A percentile compares a stretch with the other conserved stretches of the same genome.
Evolutionary conservation across 1,140 invertebrate species (phyloP).

Genomic region (Tetranychus urticae): DNA sequence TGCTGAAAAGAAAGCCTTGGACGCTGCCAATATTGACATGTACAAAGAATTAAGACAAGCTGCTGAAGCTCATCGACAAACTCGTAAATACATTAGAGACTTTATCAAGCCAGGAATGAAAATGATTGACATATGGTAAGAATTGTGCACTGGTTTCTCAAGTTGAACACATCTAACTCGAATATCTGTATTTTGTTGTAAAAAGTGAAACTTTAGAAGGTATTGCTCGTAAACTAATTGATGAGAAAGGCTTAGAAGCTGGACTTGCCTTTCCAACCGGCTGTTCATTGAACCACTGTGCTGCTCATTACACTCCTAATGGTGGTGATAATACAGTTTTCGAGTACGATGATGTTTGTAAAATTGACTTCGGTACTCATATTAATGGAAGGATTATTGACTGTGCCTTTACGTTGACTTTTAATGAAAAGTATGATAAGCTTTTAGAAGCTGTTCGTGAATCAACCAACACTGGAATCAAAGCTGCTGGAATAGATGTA

Average conservation of each 20-base stretch:
- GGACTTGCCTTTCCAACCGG: constrained; percentile 97
- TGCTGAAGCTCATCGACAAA: constrained; percentile 90
- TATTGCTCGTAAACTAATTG: constrained; percentile 68
- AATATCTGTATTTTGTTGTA: neutral
- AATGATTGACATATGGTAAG: constrained; percentile 87
- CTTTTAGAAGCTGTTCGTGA: constrained; percentile 85
- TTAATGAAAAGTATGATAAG: constrained; percentile 89
- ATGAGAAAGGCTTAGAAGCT: constrained; percentile 81
- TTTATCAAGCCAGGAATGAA: constrained; percentile 97
- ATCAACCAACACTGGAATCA: constrained; percentile 92
- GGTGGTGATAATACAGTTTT: constrained; percentile 87
- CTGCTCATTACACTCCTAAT: constrained; percentile 98
- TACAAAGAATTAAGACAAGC: constrained; percentile 85
- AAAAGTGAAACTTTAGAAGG: constrained; percentile 67
- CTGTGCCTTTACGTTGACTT: constrained; percentile 91
- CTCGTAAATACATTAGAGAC: constrained; percentile 60
- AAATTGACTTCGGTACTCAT: constrained; percentile 98
- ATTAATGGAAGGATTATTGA: constrained; percentile 96
- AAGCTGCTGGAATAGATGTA: constrained; percentile 79
- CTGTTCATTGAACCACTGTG: constrained; percentile 92
- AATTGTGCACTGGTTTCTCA: neutral
- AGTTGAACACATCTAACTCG: neutral
- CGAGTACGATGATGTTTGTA: constrained; percentile 88
- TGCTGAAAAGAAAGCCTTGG: constrained; percentile 57
- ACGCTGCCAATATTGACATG: constrained; percentile 38